Percentiles rank a stretch among this genome's conserved stretches.
Conservation (phyloP, 2,113 vertebrate genomes). For the Elgaria multicarinata region DNA sequence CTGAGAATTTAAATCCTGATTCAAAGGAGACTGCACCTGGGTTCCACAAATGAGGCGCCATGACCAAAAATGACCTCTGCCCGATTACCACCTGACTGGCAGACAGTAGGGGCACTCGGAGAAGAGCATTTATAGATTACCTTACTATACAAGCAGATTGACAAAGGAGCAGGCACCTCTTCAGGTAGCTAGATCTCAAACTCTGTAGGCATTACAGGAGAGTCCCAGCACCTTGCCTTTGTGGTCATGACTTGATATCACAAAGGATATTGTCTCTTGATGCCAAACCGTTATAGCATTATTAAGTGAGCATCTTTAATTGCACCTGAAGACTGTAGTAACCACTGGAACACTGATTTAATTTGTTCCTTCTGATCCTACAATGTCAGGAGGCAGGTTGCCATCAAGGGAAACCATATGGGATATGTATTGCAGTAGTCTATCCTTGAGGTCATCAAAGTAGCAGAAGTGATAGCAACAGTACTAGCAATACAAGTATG, state of each 20-base stretch:
- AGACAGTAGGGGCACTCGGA: neutral
- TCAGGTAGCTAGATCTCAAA: neutral
- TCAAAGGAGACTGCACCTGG: too few relatives aligned
- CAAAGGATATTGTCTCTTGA: neutral
- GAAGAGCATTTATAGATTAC: neutral
- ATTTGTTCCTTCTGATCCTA: neutral
- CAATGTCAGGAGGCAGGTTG: neutral
- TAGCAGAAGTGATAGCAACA: neutral
- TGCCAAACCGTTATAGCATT: neutral
- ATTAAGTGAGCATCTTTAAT: neutral
- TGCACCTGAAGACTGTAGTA: neutral
- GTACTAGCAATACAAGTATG: neutral
- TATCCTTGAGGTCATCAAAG: neutral
- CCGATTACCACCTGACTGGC: neutral
- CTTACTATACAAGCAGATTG: neutral
- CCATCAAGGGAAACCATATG: neutral
- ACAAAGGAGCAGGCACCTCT: neutral
- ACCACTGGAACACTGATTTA: neutral
- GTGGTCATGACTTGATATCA: neutral
- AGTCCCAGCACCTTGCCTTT: neutral
- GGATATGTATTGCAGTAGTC: neutral
- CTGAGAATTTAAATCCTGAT: neutral
- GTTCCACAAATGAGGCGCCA: neutral
- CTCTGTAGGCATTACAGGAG: too few relatives aligned
- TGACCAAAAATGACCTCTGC: neutral